Evolutionary conservation across 2,113 vertebrate genomes (phyloP).

Genomic region (Neogobius melanostomus): DNA sequence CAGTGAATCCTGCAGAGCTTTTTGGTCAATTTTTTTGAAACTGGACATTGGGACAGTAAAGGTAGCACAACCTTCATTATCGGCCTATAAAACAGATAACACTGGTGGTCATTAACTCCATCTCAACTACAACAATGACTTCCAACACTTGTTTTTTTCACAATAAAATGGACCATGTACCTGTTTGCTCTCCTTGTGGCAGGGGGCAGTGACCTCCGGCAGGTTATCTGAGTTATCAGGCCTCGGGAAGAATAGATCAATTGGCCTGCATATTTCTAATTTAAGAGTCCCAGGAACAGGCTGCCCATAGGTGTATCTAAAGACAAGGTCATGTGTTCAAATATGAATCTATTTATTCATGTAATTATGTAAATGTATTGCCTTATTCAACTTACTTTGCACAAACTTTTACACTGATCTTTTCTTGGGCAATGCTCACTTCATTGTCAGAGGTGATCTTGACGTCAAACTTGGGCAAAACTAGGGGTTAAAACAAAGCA

Average conservation of each 20-base stretch:
- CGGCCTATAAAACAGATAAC: slow-evolving; percentile 29
- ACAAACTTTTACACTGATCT: slow-evolving; percentile 52
- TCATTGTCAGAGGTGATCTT: slow-evolving; percentile 27
- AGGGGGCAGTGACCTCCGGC: neutral
- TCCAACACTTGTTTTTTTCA: too few species aligned
- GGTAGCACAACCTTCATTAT: slow-evolving; percentile 50
- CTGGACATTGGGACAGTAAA: slow-evolving; percentile 38
- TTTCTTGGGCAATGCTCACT: slow-evolving; percentile 37
- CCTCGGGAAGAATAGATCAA: accelerated
- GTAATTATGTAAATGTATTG: neutral
- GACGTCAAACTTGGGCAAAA: slow-evolving; percentile 72
- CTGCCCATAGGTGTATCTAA: slow-evolving; percentile 73
- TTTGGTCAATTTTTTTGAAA: slow-evolving; percentile 34
- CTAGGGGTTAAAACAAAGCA: slow-evolving; percentile 32
- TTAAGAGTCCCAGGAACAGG: slow-evolving; percentile 62
- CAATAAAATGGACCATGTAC: slow-evolving; percentile 28
- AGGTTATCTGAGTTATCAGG: accelerated
- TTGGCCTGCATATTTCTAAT: slow-evolving; percentile 38
- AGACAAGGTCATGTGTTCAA: neutral
- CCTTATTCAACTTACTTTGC: slow-evolving; percentile 58
- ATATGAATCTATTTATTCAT: neutral
- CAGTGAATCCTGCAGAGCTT: neutral
- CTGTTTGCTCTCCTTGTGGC: slow-evolving; percentile 44
- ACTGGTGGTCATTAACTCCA: too few species aligned
- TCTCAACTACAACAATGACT: too few species aligned